A percentile compares a stretch with the other conserved stretches of the same genome.
phyloP scores from a whole-genome alignment of 2,113 vertebrate species.

The Hirundichthys speculiger region DNA sequence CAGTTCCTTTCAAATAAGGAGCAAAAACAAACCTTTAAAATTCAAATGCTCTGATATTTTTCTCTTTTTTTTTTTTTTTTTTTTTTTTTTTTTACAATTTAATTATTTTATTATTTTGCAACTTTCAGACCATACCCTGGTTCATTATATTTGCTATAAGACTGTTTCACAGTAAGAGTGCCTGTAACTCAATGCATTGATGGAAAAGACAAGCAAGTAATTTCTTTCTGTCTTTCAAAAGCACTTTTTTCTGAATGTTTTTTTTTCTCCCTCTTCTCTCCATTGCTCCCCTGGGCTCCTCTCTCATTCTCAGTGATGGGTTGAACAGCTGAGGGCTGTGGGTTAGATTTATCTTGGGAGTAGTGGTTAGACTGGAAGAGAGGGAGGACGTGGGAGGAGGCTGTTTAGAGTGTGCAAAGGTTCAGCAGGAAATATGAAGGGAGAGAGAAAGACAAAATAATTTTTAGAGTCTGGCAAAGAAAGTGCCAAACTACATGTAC shows the following conservation, averaged over 20 bases:
- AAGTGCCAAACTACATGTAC: neutral
- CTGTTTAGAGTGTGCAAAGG: slow-evolving; percentile 18
- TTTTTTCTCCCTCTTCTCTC: slow-evolving; percentile 23
- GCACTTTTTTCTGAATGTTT: neutral
- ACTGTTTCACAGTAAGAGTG: neutral
- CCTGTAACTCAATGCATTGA: neutral
- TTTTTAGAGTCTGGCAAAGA: neutral
- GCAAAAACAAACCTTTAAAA: neutral
- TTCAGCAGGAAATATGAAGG: slow-evolving; percentile 28
- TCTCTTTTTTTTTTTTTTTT: no score
- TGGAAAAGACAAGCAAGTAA: neutral
- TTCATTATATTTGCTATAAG: neutral
- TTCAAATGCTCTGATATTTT: no score
- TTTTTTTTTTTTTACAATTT: no score
- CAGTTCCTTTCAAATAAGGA: neutral
- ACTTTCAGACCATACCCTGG: neutral
- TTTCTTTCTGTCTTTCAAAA: neutral
- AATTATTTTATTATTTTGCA: no score
- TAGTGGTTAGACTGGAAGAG: slow-evolving; percentile 47
- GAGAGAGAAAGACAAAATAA: slow-evolving; percentile 17
- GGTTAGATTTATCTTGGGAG: slow-evolving; percentile 49
- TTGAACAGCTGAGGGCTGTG: slow-evolving; percentile 58
- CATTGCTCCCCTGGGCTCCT: slow-evolving; percentile 46
- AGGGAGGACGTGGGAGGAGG: slow-evolving; percentile 39
- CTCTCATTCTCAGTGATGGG: slow-evolving; percentile 20